phyloP scores from a whole-genome alignment of 2,888 invertebrate species.

The Leptarthrus brevirostris region DNA sequence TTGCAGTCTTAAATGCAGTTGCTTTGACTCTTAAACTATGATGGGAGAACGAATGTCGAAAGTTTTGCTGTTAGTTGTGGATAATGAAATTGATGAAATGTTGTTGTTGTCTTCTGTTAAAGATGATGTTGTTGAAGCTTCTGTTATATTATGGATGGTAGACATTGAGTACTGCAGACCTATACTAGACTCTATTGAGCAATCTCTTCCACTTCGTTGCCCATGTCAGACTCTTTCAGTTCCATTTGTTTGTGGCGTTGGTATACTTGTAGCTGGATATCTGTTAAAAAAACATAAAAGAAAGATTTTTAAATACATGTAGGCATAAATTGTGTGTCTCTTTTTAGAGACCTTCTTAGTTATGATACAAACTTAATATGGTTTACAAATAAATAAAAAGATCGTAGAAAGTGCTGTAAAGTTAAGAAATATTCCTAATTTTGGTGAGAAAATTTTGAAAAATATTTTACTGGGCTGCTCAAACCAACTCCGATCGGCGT shows the following conservation, averaged over 20 bases:
- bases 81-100: slow-evolving; percentile 40
- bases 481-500: no score
- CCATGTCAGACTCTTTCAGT: slow-evolving; percentile 68
- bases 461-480: no score
- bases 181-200: slow-evolving; percentile 64
- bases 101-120: slow-evolving; percentile 58
- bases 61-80: slow-evolving; percentile 62
- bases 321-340: no score
- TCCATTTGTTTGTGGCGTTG: slow-evolving; percentile 64
- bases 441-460: no score
- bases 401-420: no score
- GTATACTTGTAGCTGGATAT: slow-evolving; percentile 59
- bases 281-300: slow-evolving; percentile 52
- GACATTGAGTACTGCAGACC: slow-evolving; percentile 57
- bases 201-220: slow-evolving; percentile 67
- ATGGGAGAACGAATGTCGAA: slow-evolving; percentile 65
- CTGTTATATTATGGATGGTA: slow-evolving; percentile 57
- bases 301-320: not conserved
- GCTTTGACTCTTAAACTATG: slow-evolving; percentile 59
- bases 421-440: no score
- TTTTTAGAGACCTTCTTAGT: no score
- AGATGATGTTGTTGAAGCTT: slow-evolving; percentile 54
- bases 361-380: no score
- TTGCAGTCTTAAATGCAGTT: slow-evolving; percentile 31
- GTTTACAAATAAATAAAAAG: no score